A percentile compares a stretch with the other conserved stretches of the same genome.
These are phyloP conservation scores for Oncorhynchus nerka DNA, from an alignment of 2,113 vertebrate species.

Conservation along the genomic window DNA sequence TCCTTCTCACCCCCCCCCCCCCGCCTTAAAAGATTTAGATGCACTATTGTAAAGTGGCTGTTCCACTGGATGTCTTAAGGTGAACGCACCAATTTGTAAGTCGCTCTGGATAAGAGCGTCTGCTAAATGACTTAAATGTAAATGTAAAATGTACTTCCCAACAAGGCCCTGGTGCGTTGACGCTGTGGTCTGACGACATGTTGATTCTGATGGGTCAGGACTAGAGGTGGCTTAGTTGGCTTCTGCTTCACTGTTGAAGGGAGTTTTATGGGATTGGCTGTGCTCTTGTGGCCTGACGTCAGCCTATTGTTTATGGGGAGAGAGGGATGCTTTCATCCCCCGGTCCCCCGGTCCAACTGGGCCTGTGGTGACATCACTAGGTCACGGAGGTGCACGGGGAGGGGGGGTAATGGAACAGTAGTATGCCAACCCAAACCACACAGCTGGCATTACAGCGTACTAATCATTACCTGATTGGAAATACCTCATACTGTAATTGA, in stretches of 20 bases:
- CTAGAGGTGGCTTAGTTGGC: conserved; percentile 10
- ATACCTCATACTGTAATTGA: background rate
- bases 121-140: too few relatives aligned
- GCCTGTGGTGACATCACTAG: conserved; percentile 14
- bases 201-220: conserved; percentile 9
- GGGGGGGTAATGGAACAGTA: too few relatives aligned
- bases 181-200: conserved; percentile 16
- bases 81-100: too few relatives aligned
- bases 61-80: too few relatives aligned
- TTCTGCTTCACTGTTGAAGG: background rate
- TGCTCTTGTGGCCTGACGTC: background rate
- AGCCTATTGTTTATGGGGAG: background rate
- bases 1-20: too few relatives aligned
- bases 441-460: too few relatives aligned
- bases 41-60: too few relatives aligned
- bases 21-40: too few relatives aligned
- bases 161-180: conserved; percentile 15
- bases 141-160: too few relatives aligned
- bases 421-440: too few relatives aligned
- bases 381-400: background rate
- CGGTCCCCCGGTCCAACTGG: too few relatives aligned
- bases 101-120: too few relatives aligned
- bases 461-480: background rate
- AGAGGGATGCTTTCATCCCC: background rate
- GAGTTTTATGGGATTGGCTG: background rate